Evolutionary conservation across 2,113 vertebrate genomes (phyloP).

Genomic region (Forbesichthys papilliferus): DNA sequence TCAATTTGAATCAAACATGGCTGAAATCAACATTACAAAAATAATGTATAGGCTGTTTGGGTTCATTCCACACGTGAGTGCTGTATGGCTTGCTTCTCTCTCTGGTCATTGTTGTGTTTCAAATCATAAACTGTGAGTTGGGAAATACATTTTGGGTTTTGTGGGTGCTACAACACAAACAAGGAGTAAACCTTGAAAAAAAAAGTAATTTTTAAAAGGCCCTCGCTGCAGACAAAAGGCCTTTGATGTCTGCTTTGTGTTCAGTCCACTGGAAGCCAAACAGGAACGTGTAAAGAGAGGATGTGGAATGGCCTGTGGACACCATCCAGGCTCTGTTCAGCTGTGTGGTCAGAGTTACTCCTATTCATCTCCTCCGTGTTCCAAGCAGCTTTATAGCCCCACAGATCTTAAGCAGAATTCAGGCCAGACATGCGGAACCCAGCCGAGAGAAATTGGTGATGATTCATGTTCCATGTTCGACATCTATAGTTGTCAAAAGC

Average conservation of each 20-base stretch:
- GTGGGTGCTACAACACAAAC: too few relatives aligned
- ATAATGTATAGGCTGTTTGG: too few relatives aligned
- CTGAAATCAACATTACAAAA: too few relatives aligned
- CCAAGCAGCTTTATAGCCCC: constrained; percentile 47
- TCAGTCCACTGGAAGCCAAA: constrained; percentile 30
- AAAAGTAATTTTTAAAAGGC: not conserved
- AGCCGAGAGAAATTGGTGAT: constrained; percentile 30
- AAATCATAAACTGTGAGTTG: too few relatives aligned
- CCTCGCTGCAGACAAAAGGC: constrained; percentile 22
- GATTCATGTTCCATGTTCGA: constrained; percentile 37
- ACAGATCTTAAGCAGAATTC: constrained; percentile 42
- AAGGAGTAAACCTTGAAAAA: constrained; percentile 2
- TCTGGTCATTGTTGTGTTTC: too few relatives aligned
- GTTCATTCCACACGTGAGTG: too few relatives aligned
- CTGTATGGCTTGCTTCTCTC: not conserved
- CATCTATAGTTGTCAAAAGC: constrained; percentile 18
- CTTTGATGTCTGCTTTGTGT: constrained; percentile 25
- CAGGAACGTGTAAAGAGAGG: constrained; percentile 13
- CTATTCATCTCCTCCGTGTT: constrained; percentile 26
- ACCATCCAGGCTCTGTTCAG: constrained; percentile 32
- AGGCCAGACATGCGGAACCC: constrained; percentile 32
- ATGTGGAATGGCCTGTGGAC: constrained; percentile 10
- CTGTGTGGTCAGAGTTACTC: constrained; percentile 43
- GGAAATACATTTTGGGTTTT: too few relatives aligned
- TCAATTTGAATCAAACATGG: too few relatives aligned